Percentiles rank a stretch among this genome's conserved stretches.
Evolutionary conservation across 2,888 invertebrate genomes (phyloP).

Genomic region (Melinaea marsaeus): DNA sequence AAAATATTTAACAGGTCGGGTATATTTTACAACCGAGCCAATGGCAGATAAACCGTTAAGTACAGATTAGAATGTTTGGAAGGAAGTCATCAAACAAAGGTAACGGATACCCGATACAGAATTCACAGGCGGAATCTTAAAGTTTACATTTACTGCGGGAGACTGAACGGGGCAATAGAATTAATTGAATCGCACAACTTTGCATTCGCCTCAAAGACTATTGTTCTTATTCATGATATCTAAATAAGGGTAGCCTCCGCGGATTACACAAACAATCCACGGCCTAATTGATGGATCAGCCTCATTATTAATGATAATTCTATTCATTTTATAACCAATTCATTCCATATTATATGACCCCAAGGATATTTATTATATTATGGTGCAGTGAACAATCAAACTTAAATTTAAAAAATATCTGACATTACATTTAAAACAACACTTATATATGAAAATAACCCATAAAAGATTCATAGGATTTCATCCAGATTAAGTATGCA

Average conservation of each 20-base stretch:
- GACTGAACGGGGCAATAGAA: slow-evolving; percentile 69
- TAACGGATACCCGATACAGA: slow-evolving; percentile 47
- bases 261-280: slow-evolving; percentile 54
- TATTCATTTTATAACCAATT: slow-evolving; percentile 13
- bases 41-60: too few relatives aligned
- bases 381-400: neutral
- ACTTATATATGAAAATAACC: too few relatives aligned
- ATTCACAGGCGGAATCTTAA: slow-evolving; percentile 56
- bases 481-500: neutral
- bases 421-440: too few relatives aligned
- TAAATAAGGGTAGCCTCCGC: slow-evolving; percentile 62
- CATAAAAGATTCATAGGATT: neutral
- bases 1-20: too few relatives aligned
- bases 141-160: slow-evolving; percentile 64
- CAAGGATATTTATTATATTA: neutral
- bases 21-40: too few relatives aligned
- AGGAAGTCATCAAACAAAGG: slow-evolving; percentile 38
- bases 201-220: slow-evolving; percentile 65
- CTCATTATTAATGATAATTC: slow-evolving; percentile 10
- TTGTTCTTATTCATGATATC: slow-evolving; percentile 61
- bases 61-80: slow-evolving; percentile 10
- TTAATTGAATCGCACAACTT: slow-evolving; percentile 73
- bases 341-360: neutral
- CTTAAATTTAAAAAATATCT: neutral
- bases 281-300: slow-evolving; percentile 49